These are phyloP conservation scores for Intellagama lesueurii DNA, from an alignment of 2,797 vertebrate species.

Conservation along the genomic window DNA sequence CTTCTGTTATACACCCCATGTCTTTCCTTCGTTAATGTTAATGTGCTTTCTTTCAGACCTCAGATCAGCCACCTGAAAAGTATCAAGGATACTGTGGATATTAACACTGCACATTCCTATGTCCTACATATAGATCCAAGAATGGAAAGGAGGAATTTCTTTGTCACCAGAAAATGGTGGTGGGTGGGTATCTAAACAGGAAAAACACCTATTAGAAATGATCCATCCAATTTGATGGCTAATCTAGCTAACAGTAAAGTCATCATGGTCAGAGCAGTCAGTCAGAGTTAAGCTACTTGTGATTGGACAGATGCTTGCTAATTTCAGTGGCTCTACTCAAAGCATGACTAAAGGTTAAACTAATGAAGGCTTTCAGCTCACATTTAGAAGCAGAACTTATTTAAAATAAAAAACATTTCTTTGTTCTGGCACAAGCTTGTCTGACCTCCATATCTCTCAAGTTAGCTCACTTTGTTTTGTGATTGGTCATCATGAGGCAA, in stretches of 20 bases:
- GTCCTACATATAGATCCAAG: constrained; percentile 29
- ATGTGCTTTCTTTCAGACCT: background rate
- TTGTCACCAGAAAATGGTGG: constrained; percentile 28
- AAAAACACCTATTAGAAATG: constrained; percentile 22
- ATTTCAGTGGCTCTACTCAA: too few species aligned
- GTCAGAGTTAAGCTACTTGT: too few species aligned
- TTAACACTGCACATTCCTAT: background rate
- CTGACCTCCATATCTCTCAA: too few species aligned
- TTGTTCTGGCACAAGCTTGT: too few species aligned
- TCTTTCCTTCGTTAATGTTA: background rate
- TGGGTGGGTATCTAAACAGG: constrained; percentile 55
- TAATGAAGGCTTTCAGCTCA: background rate
- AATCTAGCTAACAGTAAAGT: constrained; percentile 49
- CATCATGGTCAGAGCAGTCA: constrained; percentile 33
- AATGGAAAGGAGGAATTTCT: constrained; percentile 29
- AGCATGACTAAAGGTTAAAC: too few species aligned
- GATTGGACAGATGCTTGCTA: too few species aligned
- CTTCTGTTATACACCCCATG: background rate
- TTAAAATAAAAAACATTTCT: too few species aligned
- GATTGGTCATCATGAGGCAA: too few species aligned
- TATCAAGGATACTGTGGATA: constrained; percentile 3
- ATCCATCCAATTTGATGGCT: constrained; percentile 49
- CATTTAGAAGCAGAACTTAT: background rate
- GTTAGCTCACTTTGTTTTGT: too few species aligned
- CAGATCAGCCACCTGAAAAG: background rate